Evolutionary conservation across 2,113 vertebrate species (phyloP).

Genomic region (Bombycilla garrulus): DNA sequence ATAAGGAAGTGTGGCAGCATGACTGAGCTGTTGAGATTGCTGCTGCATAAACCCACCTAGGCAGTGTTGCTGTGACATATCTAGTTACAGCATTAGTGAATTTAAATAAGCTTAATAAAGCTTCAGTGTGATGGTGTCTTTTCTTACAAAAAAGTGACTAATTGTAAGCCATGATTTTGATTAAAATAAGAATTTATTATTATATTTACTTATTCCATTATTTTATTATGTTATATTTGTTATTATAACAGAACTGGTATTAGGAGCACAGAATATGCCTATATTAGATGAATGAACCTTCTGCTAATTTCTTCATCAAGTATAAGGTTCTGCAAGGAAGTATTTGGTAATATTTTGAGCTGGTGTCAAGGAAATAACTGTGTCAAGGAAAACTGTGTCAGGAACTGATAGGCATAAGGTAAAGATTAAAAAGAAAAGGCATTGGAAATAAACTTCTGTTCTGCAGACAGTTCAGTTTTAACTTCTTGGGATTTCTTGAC

Average conservation of each 20-base stretch:
- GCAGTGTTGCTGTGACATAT: background rate
- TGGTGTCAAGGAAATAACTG: background rate
- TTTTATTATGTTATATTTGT: no score
- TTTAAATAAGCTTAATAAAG: background rate
- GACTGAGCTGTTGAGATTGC: background rate
- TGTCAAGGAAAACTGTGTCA: background rate
- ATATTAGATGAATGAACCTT: background rate
- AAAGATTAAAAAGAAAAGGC: background rate
- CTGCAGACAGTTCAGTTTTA: background rate
- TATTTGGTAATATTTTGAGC: background rate
- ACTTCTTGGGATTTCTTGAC: background rate
- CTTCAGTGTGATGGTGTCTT: background rate
- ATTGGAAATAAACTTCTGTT: background rate
- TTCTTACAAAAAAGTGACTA: background rate
- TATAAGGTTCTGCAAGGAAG: background rate
- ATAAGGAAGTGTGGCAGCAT: background rate
- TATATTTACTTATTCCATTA: no score
- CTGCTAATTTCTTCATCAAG: background rate
- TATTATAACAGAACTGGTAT: background rate
- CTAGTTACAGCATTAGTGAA: background rate
- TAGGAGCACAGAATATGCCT: background rate
- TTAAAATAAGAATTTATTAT: background rate
- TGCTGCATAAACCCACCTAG: background rate
- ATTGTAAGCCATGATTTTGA: background rate
- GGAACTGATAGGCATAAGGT: background rate